phyloP scores from a whole-genome alignment of 2,113 vertebrate genomes.

The Haplochromis burtoni region DNA sequence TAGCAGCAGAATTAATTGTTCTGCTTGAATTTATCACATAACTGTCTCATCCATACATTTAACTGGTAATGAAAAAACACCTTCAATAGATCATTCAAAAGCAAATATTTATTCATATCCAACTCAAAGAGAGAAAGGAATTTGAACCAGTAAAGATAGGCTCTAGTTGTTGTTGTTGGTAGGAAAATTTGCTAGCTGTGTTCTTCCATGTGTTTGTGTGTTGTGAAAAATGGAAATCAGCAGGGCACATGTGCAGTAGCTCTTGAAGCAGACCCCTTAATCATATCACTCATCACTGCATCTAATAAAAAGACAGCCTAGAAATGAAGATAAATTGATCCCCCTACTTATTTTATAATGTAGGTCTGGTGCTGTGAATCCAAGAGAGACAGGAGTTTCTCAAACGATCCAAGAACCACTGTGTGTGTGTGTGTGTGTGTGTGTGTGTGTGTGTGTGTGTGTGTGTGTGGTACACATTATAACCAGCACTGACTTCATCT shows the following conservation, averaged over 20 bases:
- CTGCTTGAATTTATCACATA: background rate
- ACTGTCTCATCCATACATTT: background rate
- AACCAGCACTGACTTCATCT: background rate
- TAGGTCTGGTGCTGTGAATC: background rate
- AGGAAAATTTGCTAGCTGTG: background rate
- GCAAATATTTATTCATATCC: background rate
- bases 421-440: background rate
- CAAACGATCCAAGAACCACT: background rate
- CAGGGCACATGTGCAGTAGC: background rate
- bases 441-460: background rate
- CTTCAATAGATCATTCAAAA: background rate
- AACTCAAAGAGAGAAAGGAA: background rate
- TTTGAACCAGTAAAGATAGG: background rate
- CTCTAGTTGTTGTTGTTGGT: background rate
- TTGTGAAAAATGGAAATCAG: background rate
- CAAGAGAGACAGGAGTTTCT: constrained; percentile 17
- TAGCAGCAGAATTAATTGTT: background rate
- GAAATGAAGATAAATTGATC: constrained; percentile 33
- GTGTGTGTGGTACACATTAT: background rate
- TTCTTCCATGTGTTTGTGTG: background rate
- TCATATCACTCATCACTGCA: constrained; percentile 4
- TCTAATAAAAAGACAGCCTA: background rate
- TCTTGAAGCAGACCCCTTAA: background rate
- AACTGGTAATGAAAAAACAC: background rate
- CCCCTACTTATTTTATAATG: constrained; percentile 6